Evolutionary conservation across 2,888 invertebrate genomes (phyloP).

Genomic region (Marasmarcha lunaedactyla): DNA sequence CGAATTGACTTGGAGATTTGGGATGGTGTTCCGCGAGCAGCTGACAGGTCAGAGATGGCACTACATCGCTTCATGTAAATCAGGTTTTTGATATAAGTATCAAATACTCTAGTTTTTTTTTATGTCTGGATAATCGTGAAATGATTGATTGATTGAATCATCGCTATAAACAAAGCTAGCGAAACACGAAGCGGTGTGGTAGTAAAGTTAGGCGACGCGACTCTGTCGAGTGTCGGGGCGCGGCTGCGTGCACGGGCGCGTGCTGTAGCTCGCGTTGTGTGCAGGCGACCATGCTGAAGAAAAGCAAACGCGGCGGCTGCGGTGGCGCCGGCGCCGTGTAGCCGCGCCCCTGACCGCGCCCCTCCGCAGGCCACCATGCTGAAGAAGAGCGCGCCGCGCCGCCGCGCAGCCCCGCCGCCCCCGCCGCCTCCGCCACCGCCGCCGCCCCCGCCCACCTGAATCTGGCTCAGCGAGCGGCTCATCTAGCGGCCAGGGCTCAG

Average conservation of each 20-base stretch:
- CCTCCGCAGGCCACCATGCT: slow-evolving; percentile 96
- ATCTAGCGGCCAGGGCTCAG: slow-evolving; percentile 69
- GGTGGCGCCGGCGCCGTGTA: slow-evolving; percentile 51
- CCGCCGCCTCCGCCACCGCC: slow-evolving; percentile 46
- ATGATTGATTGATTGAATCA: too few relatives aligned
- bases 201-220: slow-evolving; percentile 21
- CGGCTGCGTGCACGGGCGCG: slow-evolving; percentile 13
- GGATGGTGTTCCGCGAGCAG: too few relatives aligned
- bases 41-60: too few relatives aligned
- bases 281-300: slow-evolving; percentile 99
- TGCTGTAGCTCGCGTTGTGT: slow-evolving; percentile 25
- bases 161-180: too few relatives aligned
- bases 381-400: slow-evolving; percentile 98
- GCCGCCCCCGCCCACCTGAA: slow-evolving; percentile 69
- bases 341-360: slow-evolving; percentile 23
- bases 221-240: slow-evolving; percentile 17
- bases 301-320: slow-evolving; percentile 93
- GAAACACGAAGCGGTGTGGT: neutral
- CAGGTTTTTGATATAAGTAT: too few relatives aligned
- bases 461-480: slow-evolving; percentile 80
- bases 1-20: too few relatives aligned
- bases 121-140: too few relatives aligned
- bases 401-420: slow-evolving; percentile 88
- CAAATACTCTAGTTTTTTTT: too few relatives aligned
- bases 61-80: too few relatives aligned